Conservation (phyloP, 2,113 vertebrate genomes). For the Xenopus laevis region DNA sequence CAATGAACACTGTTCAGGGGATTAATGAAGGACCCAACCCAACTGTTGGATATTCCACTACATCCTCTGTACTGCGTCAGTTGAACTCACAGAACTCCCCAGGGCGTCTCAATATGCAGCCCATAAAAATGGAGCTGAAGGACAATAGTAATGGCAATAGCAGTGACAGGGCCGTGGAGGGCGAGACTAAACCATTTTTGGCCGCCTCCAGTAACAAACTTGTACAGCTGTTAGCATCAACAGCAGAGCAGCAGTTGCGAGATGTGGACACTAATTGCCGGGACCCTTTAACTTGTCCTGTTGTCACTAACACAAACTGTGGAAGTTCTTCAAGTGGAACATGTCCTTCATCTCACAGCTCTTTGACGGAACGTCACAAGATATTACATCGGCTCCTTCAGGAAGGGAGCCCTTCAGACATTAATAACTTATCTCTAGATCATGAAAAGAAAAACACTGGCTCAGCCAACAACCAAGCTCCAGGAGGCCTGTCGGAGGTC, state of each 20-base stretch:
- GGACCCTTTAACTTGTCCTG: slow-evolving; percentile 59
- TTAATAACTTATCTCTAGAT: slow-evolving; percentile 61
- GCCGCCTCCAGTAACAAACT: slow-evolving; percentile 72
- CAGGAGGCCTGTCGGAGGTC: slow-evolving; percentile 45
- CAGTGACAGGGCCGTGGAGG: slow-evolving; percentile 57
- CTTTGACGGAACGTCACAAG: slow-evolving; percentile 87
- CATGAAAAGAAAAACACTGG: slow-evolving; percentile 75
- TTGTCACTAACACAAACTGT: slow-evolving; percentile 52
- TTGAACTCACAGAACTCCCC: slow-evolving; percentile 69
- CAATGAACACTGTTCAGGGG: slow-evolving; percentile 58
- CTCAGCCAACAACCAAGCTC: slow-evolving; percentile 50
- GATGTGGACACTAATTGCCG: slow-evolving; percentile 65
- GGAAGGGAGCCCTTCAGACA: slow-evolving; percentile 83
- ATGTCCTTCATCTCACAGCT: slow-evolving; percentile 88
- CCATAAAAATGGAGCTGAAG: slow-evolving; percentile 70
- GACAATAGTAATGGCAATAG: slow-evolving; percentile 57
- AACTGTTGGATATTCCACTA: slow-evolving; percentile 67
- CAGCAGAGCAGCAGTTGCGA: slow-evolving; percentile 66
- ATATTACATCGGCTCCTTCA: slow-evolving; percentile 89
- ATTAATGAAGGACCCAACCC: slow-evolving; percentile 64
- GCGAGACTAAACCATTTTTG: slow-evolving; percentile 64
- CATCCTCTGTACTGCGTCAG: slow-evolving; percentile 70
- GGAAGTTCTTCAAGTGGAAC: slow-evolving; percentile 59
- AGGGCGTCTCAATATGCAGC: slow-evolving; percentile 59
- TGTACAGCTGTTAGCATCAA: slow-evolving; percentile 76